Conservation (phyloP, 2,113 vertebrate genomes). For the Anoura caudifer region DNA sequence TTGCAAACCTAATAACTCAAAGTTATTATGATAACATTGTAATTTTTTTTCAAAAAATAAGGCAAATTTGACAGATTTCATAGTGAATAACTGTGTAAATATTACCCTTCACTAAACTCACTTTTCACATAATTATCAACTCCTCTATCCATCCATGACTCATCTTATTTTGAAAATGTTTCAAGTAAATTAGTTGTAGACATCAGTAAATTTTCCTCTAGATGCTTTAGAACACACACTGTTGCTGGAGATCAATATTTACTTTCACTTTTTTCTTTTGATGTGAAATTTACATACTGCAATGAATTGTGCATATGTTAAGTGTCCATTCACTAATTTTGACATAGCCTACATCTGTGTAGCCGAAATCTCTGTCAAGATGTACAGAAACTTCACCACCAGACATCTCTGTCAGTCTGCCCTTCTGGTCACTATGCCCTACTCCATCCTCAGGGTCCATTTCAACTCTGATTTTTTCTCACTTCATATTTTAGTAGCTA, state of each 20-base stretch:
- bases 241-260: neutral
- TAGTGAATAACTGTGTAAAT: neutral
- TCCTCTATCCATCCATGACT: neutral
- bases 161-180: neutral
- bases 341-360: neutral
- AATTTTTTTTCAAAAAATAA: neutral
- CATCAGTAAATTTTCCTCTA: neutral
- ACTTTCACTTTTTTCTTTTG: neutral
- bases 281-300: neutral
- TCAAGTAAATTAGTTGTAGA: neutral
- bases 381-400: neutral
- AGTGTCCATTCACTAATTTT: neutral
- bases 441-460: neutral
- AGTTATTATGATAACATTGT: neutral
- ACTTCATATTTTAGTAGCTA: neutral
- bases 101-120: neutral
- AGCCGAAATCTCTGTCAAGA: neutral
- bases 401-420: rapidly evolving
- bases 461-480: neutral
- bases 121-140: neutral
- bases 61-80: neutral
- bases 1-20: neutral
- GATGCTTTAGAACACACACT: neutral
- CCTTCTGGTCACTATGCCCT: neutral
- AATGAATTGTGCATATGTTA: neutral